Conservation (phyloP, 2,113 vertebrate species). For the Cynoglossus semilaevis region DNA sequence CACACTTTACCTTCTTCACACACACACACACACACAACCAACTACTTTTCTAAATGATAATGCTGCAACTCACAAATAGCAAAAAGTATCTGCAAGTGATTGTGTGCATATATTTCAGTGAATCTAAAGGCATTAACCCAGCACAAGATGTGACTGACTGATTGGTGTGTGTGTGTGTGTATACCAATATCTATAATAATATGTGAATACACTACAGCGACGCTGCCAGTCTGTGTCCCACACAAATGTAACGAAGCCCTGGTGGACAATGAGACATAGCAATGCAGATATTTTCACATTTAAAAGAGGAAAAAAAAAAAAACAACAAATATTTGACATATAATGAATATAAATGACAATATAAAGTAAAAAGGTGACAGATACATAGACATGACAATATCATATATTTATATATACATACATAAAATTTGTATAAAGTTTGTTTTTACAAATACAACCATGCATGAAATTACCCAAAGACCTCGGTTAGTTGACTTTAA, state of each 20-base stretch:
- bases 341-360: slow-evolving; percentile 23
- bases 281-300: slow-evolving; percentile 51
- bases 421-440: slow-evolving; percentile 48
- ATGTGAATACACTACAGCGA: background rate
- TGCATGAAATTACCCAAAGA: background rate
- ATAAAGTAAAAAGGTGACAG: slow-evolving; percentile 22
- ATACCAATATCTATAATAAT: slow-evolving; percentile 1
- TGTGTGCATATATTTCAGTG: slow-evolving; percentile 4
- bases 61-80: background rate
- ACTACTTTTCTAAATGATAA: background rate
- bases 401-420: slow-evolving; percentile 24
- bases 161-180: background rate
- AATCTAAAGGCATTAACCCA: background rate
- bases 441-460: slow-evolving; percentile 34
- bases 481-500: background rate
- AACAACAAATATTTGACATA: slow-evolving; percentile 19
- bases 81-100: background rate
- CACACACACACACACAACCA: background rate
- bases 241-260: background rate
- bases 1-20: slow-evolving; percentile 12
- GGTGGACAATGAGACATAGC: slow-evolving; percentile 12
- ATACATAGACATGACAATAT: slow-evolving; percentile 30
- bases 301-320: slow-evolving; percentile 28
- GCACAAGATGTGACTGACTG: background rate
- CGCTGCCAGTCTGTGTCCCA: background rate